These are phyloP conservation scores for Thaumetopoea pityocampa DNA, from an alignment of 1,140 invertebrate species.

Conservation along the genomic window DNA sequence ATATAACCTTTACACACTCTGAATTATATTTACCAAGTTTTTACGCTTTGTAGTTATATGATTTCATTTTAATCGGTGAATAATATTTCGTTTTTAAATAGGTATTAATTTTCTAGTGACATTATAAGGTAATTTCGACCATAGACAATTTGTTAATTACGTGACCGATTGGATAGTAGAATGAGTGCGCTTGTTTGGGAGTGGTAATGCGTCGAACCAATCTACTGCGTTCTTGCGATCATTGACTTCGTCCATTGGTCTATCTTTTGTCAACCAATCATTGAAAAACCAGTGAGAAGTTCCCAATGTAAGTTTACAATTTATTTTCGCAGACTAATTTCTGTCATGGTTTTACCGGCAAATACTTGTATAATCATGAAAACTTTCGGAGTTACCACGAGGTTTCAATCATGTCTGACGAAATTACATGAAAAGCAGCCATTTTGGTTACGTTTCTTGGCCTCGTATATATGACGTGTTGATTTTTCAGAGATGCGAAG, in stretches of 20 bases:
- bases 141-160: slow-evolving; percentile 61
- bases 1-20: no score
- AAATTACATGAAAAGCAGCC: slow-evolving; percentile 64
- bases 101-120: no score
- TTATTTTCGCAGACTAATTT: slow-evolving; percentile 56
- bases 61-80: no score
- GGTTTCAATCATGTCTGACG: slow-evolving; percentile 32
- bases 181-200: slow-evolving; percentile 60
- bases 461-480: slow-evolving; percentile 52
- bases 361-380: slow-evolving; percentile 25
- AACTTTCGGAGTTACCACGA: slow-evolving; percentile 28
- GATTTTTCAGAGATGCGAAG: slow-evolving; percentile 16
- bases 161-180: slow-evolving; percentile 57
- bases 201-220: slow-evolving; percentile 74
- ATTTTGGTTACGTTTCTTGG: slow-evolving; percentile 66
- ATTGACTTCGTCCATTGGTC: slow-evolving; percentile 75
- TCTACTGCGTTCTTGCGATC: slow-evolving; percentile 71
- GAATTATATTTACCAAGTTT: no score
- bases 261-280: slow-evolving; percentile 76
- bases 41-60: no score
- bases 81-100: no score
- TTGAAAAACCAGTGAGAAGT: slow-evolving; percentile 73
- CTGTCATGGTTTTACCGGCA: slow-evolving; percentile 36
- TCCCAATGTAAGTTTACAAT: slow-evolving; percentile 73
- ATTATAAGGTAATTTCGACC: slow-evolving; percentile 26